A percentile compares a stretch with the other conserved stretches of the same genome.
These are phyloP conservation scores for Dicerorhinus sumatrensis DNA, from an alignment of 2,113 vertebrate genomes.

Conservation along the genomic window DNA sequence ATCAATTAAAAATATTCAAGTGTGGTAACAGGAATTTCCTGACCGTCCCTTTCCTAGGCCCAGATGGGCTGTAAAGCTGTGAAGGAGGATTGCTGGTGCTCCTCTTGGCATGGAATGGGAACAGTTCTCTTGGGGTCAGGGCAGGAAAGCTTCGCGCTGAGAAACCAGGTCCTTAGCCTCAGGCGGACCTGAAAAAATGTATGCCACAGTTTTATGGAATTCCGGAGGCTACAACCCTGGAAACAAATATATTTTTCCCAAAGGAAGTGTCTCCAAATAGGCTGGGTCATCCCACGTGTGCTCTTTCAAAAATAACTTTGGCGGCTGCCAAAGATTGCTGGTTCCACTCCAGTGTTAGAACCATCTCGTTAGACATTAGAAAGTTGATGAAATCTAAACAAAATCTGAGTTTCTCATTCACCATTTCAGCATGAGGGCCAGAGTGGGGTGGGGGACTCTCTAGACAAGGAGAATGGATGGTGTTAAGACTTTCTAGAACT, in stretches of 20 bases:
- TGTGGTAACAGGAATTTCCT: neutral
- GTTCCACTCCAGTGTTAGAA: too few species aligned
- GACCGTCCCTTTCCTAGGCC: neutral
- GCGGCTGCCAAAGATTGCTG: too few species aligned
- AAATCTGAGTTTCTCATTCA: neutral
- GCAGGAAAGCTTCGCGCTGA: neutral
- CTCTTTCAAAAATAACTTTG: neutral
- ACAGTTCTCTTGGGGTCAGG: neutral
- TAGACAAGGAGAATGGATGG: neutral
- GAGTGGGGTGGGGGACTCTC: neutral
- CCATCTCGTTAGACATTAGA: neutral
- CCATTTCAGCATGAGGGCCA: neutral
- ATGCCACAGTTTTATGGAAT: neutral
- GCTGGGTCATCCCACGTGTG: too few species aligned
- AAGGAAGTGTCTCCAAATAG: neutral
- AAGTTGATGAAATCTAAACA: neutral
- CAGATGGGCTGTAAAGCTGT: too few species aligned
- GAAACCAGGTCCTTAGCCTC: neutral
- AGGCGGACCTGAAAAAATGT: neutral
- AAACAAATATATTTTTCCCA: neutral
- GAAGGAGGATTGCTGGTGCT: accelerated
- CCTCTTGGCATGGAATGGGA: neutral
- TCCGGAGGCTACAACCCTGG: neutral
- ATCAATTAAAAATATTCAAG: neutral
- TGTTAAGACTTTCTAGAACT: neutral